phyloP scores from a whole-genome alignment of 2,888 invertebrate genomes.

The Melikaiella ostensackeni region DNA sequence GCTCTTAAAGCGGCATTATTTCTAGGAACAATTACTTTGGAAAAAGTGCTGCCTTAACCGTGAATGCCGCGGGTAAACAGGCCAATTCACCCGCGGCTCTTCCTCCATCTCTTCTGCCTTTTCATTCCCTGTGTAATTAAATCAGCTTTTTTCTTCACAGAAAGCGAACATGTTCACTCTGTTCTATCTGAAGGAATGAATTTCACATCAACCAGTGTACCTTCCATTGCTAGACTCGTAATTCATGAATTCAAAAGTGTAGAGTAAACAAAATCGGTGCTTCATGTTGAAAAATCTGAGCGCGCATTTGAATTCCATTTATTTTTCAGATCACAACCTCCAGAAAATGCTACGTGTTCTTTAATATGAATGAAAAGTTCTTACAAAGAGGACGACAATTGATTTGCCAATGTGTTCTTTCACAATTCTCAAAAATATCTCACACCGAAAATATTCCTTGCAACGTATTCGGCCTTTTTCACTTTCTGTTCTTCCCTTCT shows the following conservation, averaged over 20 bases:
- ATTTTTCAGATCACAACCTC: neutral
- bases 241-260: conserved; percentile 14
- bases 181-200: conserved; percentile 12
- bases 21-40: too few species aligned
- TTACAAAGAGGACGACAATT: neutral
- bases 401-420: neutral
- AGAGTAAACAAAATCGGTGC: neutral
- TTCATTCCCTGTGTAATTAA: conserved; percentile 32
- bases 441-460: neutral
- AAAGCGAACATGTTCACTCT: conserved; percentile 33
- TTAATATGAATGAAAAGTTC: neutral
- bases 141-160: conserved; percentile 14
- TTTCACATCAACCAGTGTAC: conserved; percentile 14
- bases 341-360: neutral
- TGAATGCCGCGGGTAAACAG: conserved; percentile 24
- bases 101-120: conserved; percentile 16
- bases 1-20: neutral
- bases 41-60: conserved; percentile 9
- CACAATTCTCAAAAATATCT: neutral
- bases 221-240: conserved; percentile 2
- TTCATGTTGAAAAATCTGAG: neutral
- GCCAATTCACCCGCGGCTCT: conserved; percentile 12
- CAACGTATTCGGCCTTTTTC: neutral
- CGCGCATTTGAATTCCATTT: neutral
- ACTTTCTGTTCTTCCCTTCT: neutral